phyloP scores from a whole-genome alignment of 2,113 vertebrate genomes.

The Mormoops blainvillei region DNA sequence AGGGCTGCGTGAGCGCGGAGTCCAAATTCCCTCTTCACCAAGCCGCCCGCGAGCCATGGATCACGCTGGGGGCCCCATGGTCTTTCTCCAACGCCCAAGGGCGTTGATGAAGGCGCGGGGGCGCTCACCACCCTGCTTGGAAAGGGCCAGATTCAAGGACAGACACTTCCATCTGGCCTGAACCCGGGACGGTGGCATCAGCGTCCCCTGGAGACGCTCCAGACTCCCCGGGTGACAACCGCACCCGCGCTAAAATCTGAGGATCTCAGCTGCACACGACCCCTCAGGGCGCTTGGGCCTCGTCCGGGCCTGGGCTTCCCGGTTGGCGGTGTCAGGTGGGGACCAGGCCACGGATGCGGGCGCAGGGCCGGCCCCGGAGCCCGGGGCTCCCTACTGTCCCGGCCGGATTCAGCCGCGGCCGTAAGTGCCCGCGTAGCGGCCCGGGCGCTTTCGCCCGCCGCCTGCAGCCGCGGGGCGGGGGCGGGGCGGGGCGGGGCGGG shows the following conservation, averaged over 20 bases:
- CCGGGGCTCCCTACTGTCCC: conserved; percentile 9
- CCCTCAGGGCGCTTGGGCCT: background rate
- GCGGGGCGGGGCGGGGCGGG: too few relatives aligned
- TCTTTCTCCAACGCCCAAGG: background rate
- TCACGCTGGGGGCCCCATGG: background rate
- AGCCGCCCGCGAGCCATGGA: too few relatives aligned
- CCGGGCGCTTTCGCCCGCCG: background rate
- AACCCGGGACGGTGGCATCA: accelerated
- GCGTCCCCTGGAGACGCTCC: background rate
- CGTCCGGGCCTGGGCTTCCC: background rate
- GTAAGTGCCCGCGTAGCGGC: conserved; percentile 55
- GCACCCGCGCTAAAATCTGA: background rate
- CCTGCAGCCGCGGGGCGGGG: background rate
- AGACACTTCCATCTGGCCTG: background rate
- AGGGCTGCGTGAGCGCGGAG: background rate
- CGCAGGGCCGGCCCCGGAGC: background rate
- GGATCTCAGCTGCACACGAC: background rate
- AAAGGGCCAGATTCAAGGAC: background rate
- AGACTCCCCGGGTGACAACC: background rate
- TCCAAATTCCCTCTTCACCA: background rate
- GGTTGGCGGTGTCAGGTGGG: background rate
- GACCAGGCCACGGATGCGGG: background rate
- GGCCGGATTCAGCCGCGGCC: background rate
- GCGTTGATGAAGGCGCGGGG: background rate
- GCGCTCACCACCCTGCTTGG: background rate